A percentile compares a stretch with the other conserved stretches of the same genome.
phyloP scores from a whole-genome alignment of 1,140 invertebrate genomes.

The Dreissena rostriformis region DNA sequence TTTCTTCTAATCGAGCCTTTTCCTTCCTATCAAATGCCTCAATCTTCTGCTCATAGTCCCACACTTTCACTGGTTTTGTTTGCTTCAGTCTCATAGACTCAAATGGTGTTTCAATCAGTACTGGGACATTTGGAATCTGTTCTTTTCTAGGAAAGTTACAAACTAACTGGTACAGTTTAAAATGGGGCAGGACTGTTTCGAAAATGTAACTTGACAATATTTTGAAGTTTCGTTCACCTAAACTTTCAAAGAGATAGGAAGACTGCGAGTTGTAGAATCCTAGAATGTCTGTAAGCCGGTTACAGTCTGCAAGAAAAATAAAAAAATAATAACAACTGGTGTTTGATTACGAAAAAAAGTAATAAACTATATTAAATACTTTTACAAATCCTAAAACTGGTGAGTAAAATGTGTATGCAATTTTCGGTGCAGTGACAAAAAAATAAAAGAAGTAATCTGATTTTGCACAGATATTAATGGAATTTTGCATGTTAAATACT shows the following conservation, averaged over 20 bases:
- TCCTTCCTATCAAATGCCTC: conserved; percentile 64
- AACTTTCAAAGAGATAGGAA: conserved; percentile 39
- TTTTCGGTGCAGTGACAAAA: no score
- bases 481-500: neutral
- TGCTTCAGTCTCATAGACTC: conserved; percentile 57
- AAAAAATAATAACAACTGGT: no score
- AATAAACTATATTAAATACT: no score
- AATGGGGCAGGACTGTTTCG: conserved; percentile 73
- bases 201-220: conserved; percentile 74
- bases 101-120: conserved; percentile 58
- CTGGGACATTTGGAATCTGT: conserved; percentile 57
- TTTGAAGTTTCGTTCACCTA: conserved; percentile 70
- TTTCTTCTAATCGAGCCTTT: conserved; percentile 53
- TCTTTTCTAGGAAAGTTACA: conserved; percentile 65
- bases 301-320: conserved; percentile 59
- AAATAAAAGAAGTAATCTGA: no score
- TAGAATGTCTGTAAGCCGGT: conserved; percentile 62
- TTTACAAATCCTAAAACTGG: no score
- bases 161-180: conserved; percentile 74
- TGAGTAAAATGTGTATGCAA: no score
- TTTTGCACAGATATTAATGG: no score
- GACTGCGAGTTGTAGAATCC: conserved; percentile 60
- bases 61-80: conserved; percentile 65
- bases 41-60: conserved; percentile 70
- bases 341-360: no score